A percentile compares a stretch with the other conserved stretches of the same genome.
Conservation (phyloP, 2,113 vertebrate genomes). For the Arvicanthis niloticus region DNA sequence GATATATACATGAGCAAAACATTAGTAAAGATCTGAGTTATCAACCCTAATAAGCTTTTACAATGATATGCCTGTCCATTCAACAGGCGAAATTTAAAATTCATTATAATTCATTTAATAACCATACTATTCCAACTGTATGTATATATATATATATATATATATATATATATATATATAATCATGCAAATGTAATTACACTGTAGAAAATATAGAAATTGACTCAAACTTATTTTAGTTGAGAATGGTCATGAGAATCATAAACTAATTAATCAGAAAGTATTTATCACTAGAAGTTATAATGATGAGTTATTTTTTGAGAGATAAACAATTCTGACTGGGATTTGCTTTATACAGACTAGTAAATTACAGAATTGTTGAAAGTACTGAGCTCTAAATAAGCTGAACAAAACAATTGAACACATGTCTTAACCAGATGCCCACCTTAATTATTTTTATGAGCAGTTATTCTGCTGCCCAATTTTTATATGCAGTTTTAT, state of each 20-base stretch:
- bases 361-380: slow-evolving; percentile 56
- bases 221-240: neutral
- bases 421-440: slow-evolving; percentile 77
- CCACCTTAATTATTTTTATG: slow-evolving; percentile 80
- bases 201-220: neutral
- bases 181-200: neutral
- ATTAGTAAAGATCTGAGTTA: neutral
- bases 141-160: neutral
- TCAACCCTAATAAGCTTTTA: neutral
- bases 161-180: neutral
- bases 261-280: slow-evolving; percentile 42
- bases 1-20: neutral
- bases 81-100: neutral
- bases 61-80: neutral
- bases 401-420: slow-evolving; percentile 68
- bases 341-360: slow-evolving; percentile 57
- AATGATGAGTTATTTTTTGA: slow-evolving; percentile 60
- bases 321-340: slow-evolving; percentile 4
- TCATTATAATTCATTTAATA: neutral
- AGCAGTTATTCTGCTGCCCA: slow-evolving; percentile 62
- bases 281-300: slow-evolving; percentile 29
- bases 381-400: slow-evolving; percentile 69
- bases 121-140: neutral
- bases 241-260: neutral
- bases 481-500: slow-evolving; percentile 72